Evolutionary conservation across 2,797 vertebrate genomes (phyloP), one percentile per base, ranked within the genome.

Genomic region (Bradypodion pumilum): DNA sequence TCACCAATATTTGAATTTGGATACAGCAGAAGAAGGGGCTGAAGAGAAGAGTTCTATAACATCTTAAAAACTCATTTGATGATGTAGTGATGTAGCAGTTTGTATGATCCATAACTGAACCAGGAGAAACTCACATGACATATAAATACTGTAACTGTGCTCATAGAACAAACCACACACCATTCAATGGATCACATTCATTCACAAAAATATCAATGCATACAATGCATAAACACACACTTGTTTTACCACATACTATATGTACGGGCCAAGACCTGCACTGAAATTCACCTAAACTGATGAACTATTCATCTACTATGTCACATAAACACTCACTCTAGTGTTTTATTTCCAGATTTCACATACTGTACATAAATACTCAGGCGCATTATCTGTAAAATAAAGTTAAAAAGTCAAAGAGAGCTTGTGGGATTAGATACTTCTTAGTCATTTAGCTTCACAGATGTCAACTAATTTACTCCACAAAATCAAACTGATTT

Each of bases 331-430:
- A 35, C 46, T 32, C 46, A 19, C 46, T 6, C 19, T 13, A 42
- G 73, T 73, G 19, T 72, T 70, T 32, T 62, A 23, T 35, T n/a
- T 37, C 23, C 56, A 49, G 68, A 63, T 78, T 70, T 72, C n/a
- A 37, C 12, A 78, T 21, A n/a, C n/a, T n/a, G n/a, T n/a, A 29
- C 8, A 63, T 77, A 49, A 29, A 42, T 4, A 73, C 59, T 37
- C 35, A 44, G 46, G 7, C 29, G 76, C 74, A n/a, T 70, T 72
- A 69, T 84, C 46, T 72, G 59, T 62, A 15, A 79, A 52, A 84
- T 62, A 52, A 79, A 78, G 60, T 3, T 59, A 79, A 32, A 23
- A 78, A 60, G 29, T 74, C 49, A 46, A 75, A 49, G 63, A 75
- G 42, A 83, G 21, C 3, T 49, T 49, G 37, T 73, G 44, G 37